Conservation (phyloP, 2,888 invertebrate genomes). For the Campoplex nolae region DNA sequence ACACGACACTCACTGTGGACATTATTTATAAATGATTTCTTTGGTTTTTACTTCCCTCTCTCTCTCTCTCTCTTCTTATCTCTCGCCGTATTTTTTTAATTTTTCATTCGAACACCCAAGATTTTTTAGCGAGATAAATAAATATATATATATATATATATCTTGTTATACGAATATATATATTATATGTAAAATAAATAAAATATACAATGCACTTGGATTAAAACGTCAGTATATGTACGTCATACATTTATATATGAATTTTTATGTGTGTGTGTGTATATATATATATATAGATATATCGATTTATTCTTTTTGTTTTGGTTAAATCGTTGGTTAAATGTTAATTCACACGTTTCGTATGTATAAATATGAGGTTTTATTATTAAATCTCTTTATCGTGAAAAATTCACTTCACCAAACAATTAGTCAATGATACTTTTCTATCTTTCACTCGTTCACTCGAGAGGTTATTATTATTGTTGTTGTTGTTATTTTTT, state of each 20-base stretch:
- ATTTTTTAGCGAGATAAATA: conserved; percentile 56
- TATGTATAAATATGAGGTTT: conserved; percentile 68
- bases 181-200: conserved; percentile 64
- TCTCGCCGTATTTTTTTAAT: conserved; percentile 7
- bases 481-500: neutral
- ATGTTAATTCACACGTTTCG: conserved; percentile 53
- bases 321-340: conserved; percentile 61
- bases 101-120: conserved; percentile 38
- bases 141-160: conserved; percentile 50
- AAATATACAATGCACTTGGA: conserved; percentile 63
- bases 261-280: conserved; percentile 53
- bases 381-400: conserved; percentile 57
- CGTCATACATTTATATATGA: conserved; percentile 73
- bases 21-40: conserved; percentile 70
- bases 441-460: conserved; percentile 34
- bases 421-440: conserved; percentile 70
- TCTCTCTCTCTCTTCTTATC: neutral
- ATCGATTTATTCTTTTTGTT: conserved; percentile 56
- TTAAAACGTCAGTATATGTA: conserved; percentile 76
- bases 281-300: conserved; percentile 27
- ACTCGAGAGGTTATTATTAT: conserved; percentile 20
- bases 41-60: conserved; percentile 15
- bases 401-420: conserved; percentile 61
- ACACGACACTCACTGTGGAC: conserved; percentile 83
- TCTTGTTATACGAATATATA: conserved; percentile 16